A percentile compares a stretch with the other conserved stretches of the same genome.
Evolutionary conservation across 2,113 vertebrate genomes (phyloP).

Genomic region (Leucoraja erinaceus): DNA sequence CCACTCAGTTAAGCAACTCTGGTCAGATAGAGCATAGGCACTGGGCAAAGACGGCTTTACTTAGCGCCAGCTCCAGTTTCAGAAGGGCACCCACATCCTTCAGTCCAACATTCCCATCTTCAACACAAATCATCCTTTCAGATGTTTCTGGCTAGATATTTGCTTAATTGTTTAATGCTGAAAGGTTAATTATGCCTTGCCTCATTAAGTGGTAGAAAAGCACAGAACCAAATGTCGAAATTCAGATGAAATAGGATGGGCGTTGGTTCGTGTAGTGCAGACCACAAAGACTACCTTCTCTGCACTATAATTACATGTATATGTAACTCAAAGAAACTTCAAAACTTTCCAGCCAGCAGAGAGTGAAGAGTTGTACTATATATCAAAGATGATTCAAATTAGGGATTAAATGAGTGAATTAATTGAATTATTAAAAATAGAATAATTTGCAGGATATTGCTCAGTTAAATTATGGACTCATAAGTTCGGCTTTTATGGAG

Average conservation of each 20-base stretch:
- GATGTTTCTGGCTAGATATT: not conserved
- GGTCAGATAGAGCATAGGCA: not conserved
- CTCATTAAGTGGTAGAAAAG: not conserved
- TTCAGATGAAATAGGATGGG: not conserved
- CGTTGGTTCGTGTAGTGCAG: not conserved
- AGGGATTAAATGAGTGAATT: not conserved
- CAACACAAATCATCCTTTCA: not conserved
- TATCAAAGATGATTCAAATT: not conserved
- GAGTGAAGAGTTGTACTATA: not conserved
- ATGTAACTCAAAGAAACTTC: not conserved
- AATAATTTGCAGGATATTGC: too few relatives aligned
- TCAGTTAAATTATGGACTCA: not conserved
- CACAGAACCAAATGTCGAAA: not conserved
- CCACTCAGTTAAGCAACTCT: not conserved
- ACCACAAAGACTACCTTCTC: not conserved
- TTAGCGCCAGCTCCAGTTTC: not conserved
- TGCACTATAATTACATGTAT: not conserved
- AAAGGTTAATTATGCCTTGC: not conserved
- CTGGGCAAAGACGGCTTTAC: not conserved
- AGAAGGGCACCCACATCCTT: not conserved
- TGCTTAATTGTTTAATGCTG: not conserved
- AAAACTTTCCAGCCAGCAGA: not conserved
- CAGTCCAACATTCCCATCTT: not conserved
- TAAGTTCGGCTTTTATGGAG: not conserved
- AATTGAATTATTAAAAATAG: not conserved